These are phyloP conservation scores for Lepus oiostolus DNA, from an alignment of 2,797 vertebrate species.

Conservation along the genomic window DNA sequence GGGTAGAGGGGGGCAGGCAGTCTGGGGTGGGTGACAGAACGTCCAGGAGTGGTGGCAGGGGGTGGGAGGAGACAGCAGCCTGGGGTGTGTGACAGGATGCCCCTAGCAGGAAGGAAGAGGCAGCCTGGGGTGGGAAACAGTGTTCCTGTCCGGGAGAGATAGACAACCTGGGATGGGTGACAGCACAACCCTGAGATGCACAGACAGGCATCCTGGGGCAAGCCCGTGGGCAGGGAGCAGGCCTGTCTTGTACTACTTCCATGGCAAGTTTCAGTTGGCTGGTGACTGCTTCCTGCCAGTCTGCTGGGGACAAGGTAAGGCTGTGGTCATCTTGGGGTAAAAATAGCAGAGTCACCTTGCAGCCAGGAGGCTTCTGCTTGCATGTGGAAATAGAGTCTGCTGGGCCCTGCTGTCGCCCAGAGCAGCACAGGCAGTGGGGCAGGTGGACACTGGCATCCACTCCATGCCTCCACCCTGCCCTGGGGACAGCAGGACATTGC, in stretches of 20 bases:
- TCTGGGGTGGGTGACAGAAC: not conserved
- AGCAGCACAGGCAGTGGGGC: not conserved
- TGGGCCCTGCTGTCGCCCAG: not conserved
- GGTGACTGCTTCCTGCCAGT: constrained; percentile 35
- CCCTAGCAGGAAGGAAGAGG: too few relatives aligned
- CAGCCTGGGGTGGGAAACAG: too few relatives aligned
- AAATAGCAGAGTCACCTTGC: constrained; percentile 81
- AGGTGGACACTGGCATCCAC: not conserved
- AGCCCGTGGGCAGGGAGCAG: not conserved
- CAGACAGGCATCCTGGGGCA: not conserved
- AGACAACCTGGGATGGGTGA: not conserved
- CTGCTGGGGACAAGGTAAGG: constrained; percentile 20
- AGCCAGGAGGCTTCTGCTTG: constrained; percentile 57
- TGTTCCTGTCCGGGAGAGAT: too few relatives aligned
- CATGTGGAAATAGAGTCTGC: constrained; percentile 37
- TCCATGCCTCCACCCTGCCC: not conserved
- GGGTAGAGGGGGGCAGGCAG: not conserved
- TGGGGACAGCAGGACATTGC: not conserved
- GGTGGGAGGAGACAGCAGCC: not conserved
- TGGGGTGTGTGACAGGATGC: too few relatives aligned
- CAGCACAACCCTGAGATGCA: not conserved
- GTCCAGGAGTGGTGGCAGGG: too few relatives aligned
- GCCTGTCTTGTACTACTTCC: not conserved
- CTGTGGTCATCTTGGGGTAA: constrained; percentile 63
- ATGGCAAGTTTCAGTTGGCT: not conserved